Evolutionary conservation across 2,113 vertebrate genomes (phyloP), one percentile per base, ranked within the genome.

Genomic region (Mionectes macconnelli): DNA sequence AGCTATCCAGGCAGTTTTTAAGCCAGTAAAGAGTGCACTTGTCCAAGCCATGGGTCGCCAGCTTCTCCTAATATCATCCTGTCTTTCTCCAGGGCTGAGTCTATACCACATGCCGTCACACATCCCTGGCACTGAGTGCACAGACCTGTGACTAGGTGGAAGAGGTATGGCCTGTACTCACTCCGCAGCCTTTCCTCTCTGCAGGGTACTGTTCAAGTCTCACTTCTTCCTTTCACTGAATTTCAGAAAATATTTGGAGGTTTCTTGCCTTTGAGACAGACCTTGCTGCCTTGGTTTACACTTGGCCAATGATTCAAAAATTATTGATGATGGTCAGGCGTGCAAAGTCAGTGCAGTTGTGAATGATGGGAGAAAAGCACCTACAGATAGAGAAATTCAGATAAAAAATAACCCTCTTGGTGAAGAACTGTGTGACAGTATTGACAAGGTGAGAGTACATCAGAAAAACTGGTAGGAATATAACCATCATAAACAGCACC

Each of bases 41-140:
- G 31, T 28, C 8, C 40, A 63, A 69, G 18, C 5, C 22, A 33
- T 16, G 21, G 10, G 12, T 28, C 42, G 25, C 12, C 31, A 63
- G 0, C 25, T 55, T 69, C 31, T 47, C 49, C 39, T 67, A 33
- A 20, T 42, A 63, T 18, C 5, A 5, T 14, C 23, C 21, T 50
- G 11, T 33, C 23, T 75, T 72, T 82, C n/a, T 33, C 39, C 40
- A 56, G 24, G 63, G 9, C 49, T 73, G 49, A 76, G 4, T 8
- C 39, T 39, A 3, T 30, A 31, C 31, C 21, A 24, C 3, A 2
- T 19, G 15, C 30, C 63, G 20, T 79, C 62, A 24, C 20, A 25
- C 0, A 0, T 60, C 9, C 9, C 25, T 4, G 4, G n/a, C 7
- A 31, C 10, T 7, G 35, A 77, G 18, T 0, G 0, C 37, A 59